phyloP scores from a whole-genome alignment of 2,888 invertebrate genomes.

The Scelioninae gen. 1 region DNA sequence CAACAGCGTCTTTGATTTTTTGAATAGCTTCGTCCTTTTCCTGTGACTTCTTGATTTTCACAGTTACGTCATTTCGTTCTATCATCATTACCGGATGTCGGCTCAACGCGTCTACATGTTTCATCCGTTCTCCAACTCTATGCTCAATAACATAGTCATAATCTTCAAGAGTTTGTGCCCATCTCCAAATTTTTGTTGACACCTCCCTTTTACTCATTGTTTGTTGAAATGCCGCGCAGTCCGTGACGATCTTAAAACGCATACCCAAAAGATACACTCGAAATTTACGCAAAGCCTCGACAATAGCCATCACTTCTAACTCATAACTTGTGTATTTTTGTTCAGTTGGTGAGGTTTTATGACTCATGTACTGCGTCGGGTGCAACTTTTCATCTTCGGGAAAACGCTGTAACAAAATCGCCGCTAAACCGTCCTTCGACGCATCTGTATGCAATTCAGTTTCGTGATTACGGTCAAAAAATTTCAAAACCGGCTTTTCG shows the following conservation, averaged over 20 bases:
- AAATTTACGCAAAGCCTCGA: neutral
- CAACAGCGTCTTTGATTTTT: neutral
- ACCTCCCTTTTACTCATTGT: constrained; percentile 4
- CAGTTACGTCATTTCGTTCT: neutral
- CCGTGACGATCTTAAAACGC: neutral
- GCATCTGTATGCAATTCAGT: too few relatives aligned
- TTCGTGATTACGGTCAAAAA: too few relatives aligned
- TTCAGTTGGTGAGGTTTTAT: constrained; percentile 32
- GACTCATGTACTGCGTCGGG: constrained; percentile 53
- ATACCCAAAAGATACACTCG: constrained; percentile 18
- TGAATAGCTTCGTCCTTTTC: neutral
- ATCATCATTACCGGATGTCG: constrained; percentile 54
- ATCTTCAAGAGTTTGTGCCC: neutral
- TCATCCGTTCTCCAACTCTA: neutral
- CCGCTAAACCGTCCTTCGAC: too few relatives aligned
- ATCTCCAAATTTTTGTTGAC: constrained; percentile 6
- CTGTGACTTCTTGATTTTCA: neutral
- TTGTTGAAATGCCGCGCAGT: constrained; percentile 1
- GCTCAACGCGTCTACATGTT: constrained; percentile 57
- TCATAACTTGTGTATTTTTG: constrained; percentile 17
- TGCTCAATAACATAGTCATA: neutral
- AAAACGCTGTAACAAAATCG: neutral
- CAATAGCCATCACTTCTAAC: constrained; percentile 3
- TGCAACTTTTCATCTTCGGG: constrained; percentile 45
- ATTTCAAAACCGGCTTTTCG: too few relatives aligned